phyloP scores from a whole-genome alignment of 2,113 vertebrate species.

The Vidua chalybeata region DNA sequence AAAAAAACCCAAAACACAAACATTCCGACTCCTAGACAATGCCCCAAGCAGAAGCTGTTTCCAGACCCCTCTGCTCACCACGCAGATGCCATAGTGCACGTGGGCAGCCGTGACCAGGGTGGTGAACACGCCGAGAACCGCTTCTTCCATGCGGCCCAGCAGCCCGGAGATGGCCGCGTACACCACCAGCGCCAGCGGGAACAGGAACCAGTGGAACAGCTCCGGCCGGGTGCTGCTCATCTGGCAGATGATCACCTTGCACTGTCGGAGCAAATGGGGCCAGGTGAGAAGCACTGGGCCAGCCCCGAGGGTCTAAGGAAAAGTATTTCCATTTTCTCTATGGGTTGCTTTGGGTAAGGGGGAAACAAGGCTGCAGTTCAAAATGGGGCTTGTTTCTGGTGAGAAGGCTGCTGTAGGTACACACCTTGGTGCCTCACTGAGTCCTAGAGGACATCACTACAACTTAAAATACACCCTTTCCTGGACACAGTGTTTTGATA shows the following conservation, averaged over 20 bases:
- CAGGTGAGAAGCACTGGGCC: neutral
- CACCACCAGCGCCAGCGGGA: constrained; percentile 34
- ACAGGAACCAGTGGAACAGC: constrained; percentile 50
- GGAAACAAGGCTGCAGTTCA: neutral
- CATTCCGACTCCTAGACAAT: neutral
- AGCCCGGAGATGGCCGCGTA: neutral
- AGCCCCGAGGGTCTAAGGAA: accelerated
- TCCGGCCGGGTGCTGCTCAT: constrained; percentile 54
- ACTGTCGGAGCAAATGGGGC: neutral
- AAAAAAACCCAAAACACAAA: neutral
- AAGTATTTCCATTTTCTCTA: neutral
- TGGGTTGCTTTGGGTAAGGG: neutral
- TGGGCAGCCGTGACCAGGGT: constrained; percentile 23
- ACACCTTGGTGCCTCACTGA: neutral
- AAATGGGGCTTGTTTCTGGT: neutral
- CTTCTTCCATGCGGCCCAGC: constrained; percentile 32
- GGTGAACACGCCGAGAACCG: neutral
- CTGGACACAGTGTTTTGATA: neutral
- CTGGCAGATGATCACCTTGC: constrained; percentile 59
- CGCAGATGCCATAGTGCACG: constrained; percentile 51
- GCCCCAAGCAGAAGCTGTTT: accelerated
- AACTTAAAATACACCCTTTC: neutral
- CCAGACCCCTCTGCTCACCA: constrained; percentile 14
- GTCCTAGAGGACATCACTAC: neutral
- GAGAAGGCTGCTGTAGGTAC: neutral